A percentile compares a stretch with the other conserved stretches of the same genome.
phyloP scores from a whole-genome alignment of 1,140 invertebrate genomes.

The Matsumurasca onukii region DNA sequence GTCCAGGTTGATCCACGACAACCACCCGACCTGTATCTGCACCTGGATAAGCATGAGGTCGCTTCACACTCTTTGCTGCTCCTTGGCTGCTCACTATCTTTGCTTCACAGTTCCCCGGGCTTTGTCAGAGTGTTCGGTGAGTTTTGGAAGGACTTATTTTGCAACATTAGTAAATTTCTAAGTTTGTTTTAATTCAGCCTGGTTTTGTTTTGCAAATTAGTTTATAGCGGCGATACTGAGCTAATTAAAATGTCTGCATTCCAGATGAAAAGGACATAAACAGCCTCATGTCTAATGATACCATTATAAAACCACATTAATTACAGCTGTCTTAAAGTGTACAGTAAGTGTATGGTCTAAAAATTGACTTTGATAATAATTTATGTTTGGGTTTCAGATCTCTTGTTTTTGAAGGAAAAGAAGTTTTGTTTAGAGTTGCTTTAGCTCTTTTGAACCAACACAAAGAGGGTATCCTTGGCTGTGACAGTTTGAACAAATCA shows the following conservation, averaged over 20 bases:
- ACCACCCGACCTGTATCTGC: constrained; percentile 82
- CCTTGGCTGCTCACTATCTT: constrained; percentile 96
- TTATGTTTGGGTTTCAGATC: constrained; percentile 60
- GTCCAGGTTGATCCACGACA: constrained; percentile 87
- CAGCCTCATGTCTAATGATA: too few relatives aligned
- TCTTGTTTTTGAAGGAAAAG: constrained; percentile 82
- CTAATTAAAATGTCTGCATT: too few relatives aligned
- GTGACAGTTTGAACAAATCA: constrained; percentile 88
- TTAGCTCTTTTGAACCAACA: constrained; percentile 81
- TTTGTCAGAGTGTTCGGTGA: constrained; percentile 94
- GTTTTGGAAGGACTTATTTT: too few relatives aligned
- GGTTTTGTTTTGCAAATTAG: too few relatives aligned
- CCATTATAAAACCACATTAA: too few relatives aligned
- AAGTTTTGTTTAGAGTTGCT: constrained; percentile 88
- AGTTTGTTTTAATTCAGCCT: too few relatives aligned
- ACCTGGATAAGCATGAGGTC: constrained; percentile 88
- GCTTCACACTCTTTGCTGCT: constrained; percentile 89
- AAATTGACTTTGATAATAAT: too few relatives aligned
- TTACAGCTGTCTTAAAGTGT: too few relatives aligned
- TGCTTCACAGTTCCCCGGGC: constrained; percentile 96
- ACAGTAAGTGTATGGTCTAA: too few relatives aligned
- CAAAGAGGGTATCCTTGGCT: constrained; percentile 77
- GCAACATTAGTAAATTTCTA: too few relatives aligned
- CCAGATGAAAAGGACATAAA: too few relatives aligned
- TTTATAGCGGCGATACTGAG: too few relatives aligned